Evolutionary conservation across 2,888 invertebrate species (phyloP).

Genomic region (Drosophila eohydei): DNA sequence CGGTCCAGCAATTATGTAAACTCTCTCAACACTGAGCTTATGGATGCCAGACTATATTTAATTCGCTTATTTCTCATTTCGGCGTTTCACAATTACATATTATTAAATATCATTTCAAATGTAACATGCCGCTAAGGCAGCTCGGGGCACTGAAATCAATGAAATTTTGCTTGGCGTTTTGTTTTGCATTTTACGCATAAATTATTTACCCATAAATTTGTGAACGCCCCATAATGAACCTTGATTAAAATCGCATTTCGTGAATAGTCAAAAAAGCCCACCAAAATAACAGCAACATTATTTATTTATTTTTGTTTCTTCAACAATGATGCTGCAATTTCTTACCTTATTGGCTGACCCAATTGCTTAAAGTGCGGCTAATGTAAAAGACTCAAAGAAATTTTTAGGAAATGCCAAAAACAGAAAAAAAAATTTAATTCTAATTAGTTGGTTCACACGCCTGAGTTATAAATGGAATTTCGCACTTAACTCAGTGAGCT

Average conservation of each 20-base stretch:
- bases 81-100: slow-evolving; percentile 66
- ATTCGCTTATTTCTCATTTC: slow-evolving; percentile 32
- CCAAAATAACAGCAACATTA: slow-evolving; percentile 14
- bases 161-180: slow-evolving; percentile 48
- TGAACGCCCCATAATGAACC: slow-evolving; percentile 63
- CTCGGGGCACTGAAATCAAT: slow-evolving; percentile 28
- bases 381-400: slow-evolving; percentile 11
- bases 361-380: slow-evolving; percentile 38
- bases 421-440: slow-evolving; percentile 34
- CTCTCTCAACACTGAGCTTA: slow-evolving; percentile 19
- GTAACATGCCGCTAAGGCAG: slow-evolving; percentile 41
- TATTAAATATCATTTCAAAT: slow-evolving; percentile 72
- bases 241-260: slow-evolving; percentile 62
- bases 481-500: slow-evolving; percentile 45
- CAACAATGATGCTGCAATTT: slow-evolving; percentile 68
- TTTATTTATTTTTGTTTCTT: slow-evolving; percentile 3
- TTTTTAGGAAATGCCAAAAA: slow-evolving; percentile 14
- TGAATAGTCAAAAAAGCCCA: slow-evolving; percentile 28
- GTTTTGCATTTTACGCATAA: slow-evolving; percentile 70
- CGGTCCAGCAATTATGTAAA: slow-evolving; percentile 61
- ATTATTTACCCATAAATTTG: slow-evolving; percentile 62
- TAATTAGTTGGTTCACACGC: slow-evolving; percentile 60
- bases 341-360: slow-evolving; percentile 54
- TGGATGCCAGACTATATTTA: slow-evolving; percentile 18
- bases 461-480: slow-evolving; percentile 22